Evolutionary conservation across 2,888 invertebrate genomes (phyloP), one percentile per base, ranked within the genome.

Genomic region (Chirona hameri): DNA sequence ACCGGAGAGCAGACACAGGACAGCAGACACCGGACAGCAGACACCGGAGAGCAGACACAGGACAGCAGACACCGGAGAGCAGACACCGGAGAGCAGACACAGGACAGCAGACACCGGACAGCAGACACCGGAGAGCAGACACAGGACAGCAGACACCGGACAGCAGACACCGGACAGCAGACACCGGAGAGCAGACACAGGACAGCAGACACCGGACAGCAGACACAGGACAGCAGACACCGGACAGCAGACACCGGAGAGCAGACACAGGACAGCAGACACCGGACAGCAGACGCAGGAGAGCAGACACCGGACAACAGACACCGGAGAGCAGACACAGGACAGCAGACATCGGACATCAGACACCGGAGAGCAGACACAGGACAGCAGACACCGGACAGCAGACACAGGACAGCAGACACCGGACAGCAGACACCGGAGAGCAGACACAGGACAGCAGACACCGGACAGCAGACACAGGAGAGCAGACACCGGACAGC

Each of bases 321-420:
- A 24, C 46, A 76, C 76, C 76, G 46, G 76, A 7, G 9, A 4
- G 76, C 76, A 0, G 76, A 46, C n/a, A n/a, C n/a, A n/a, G n/a
- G n/a, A n/a, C n/a, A 5, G 65, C 52, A 27, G 79, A 39, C 39
- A 39, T 7, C 39, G 4, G 39, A 65, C 7, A 81, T 81, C 0
- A 83, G 83, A 46, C 82, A 82, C 55, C 84, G 82, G 79, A 79
- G 60, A 55, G 79, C 39, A 7, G 4, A n/a, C n/a, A n/a, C n/a
- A n/a, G n/a, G n/a, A n/a, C n/a, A n/a, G n/a, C n/a, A n/a, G n/a
- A n/a, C n/a, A n/a, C n/a, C n/a, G n/a, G n/a, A n/a, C n/a, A 5
- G 65, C 52, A 27, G 79, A 39, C 39, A 39, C 39, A 2, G 4
- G 39, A 65, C 7, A 81, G 82, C 0, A 83, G 83, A 46, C 82